These are phyloP conservation scores for Channa maculata DNA, from an alignment of 2,113 vertebrate genomes.

Conservation along the genomic window DNA sequence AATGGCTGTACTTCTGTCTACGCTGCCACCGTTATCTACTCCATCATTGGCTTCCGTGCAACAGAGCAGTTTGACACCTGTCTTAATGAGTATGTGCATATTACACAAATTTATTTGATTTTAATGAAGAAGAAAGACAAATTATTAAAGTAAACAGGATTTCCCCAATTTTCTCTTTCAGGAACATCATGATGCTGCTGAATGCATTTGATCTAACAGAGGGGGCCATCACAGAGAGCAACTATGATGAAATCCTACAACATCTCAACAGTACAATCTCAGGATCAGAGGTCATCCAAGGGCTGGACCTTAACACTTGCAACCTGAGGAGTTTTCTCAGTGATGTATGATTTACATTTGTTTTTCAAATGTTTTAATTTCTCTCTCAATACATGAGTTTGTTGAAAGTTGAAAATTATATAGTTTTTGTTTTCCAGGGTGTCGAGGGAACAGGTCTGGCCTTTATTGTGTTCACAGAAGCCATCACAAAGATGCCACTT, in stretches of 20 bases:
- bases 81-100: no score
- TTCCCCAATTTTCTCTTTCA: slow-evolving; percentile 29
- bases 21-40: slow-evolving; percentile 94
- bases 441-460: slow-evolving; percentile 95
- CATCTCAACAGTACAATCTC: slow-evolving; percentile 68
- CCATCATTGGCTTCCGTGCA: slow-evolving; percentile 97
- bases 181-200: slow-evolving; percentile 78
- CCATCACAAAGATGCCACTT: slow-evolving; percentile 94
- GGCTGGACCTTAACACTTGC: slow-evolving; percentile 67
- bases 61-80: no score
- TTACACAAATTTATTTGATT: slow-evolving; percentile 66
- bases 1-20: slow-evolving; percentile 95
- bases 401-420: no score
- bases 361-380: no score
- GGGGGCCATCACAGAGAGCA: slow-evolving; percentile 69
- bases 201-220: slow-evolving; percentile 64
- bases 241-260: slow-evolving; percentile 57
- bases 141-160: no score
- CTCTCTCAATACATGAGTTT: no score
- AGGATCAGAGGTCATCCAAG: slow-evolving; percentile 53
- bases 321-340: slow-evolving; percentile 76
- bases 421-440: slow-evolving; percentile 80
- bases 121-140: no score
- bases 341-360: no score
- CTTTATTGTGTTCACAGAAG: slow-evolving; percentile 98